Evolutionary conservation across 2,113 vertebrate species (phyloP).

Genomic region (Suricata suricatta): DNA sequence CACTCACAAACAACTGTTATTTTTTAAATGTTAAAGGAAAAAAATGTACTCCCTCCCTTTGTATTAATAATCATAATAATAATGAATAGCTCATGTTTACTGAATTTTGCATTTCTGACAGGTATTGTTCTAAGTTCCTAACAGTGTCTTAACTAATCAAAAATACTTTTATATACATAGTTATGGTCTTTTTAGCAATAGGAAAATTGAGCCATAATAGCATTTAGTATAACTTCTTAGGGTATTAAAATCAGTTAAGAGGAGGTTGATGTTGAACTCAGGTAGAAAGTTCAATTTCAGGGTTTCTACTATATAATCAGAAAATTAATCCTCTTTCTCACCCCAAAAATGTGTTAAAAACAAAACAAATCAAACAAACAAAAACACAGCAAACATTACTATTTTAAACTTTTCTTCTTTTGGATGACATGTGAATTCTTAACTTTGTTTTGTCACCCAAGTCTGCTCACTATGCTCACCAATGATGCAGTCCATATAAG

Average conservation of each 20-base stretch:
- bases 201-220: neutral
- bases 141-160: neutral
- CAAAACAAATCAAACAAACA: neutral
- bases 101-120: neutral
- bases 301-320: neutral
- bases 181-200: neutral
- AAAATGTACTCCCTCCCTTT: neutral
- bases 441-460: neutral
- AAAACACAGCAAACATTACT: neutral
- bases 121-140: neutral
- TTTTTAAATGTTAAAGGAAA: neutral
- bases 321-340: neutral
- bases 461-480: neutral
- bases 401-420: neutral
- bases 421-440: neutral
- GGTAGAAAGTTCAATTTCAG: neutral
- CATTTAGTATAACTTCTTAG: neutral
- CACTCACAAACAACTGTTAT: neutral
- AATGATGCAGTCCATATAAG: neutral
- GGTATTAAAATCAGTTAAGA: neutral
- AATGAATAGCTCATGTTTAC: neutral
- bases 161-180: neutral
- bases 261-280: neutral
- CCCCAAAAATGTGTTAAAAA: neutral
- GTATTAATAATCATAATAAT: neutral